A percentile compares a stretch with the other conserved stretches of the same genome.
Evolutionary conservation across 2,888 invertebrate genomes (phyloP).

Genomic region (Idaea dimidiata): DNA sequence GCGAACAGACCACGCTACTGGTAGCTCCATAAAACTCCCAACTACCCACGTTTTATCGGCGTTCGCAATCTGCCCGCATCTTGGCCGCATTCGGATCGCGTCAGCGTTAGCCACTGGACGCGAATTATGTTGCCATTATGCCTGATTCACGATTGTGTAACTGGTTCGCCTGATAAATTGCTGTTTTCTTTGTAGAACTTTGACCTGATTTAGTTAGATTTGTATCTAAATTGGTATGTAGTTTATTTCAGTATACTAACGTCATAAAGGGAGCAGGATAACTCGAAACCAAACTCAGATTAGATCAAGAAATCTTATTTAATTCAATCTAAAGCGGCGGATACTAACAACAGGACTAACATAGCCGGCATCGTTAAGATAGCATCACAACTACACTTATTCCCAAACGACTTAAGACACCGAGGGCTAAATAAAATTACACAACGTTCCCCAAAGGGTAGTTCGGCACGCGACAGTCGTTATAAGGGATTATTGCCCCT

Average conservation of each 20-base stretch:
- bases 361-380: conserved; percentile 40
- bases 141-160: conserved; percentile 53
- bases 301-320: not conserved
- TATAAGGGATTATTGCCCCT: conserved; percentile 68
- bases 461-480: conserved; percentile 58
- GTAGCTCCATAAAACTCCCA: conserved; percentile 67
- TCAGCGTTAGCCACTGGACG: conserved; percentile 58
- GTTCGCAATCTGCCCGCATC: conserved; percentile 65
- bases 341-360: conserved; percentile 27
- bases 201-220: not conserved
- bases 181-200: conserved; percentile 31
- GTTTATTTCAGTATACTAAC: conserved; percentile 7
- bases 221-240: conserved; percentile 7
- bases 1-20: conserved; percentile 63
- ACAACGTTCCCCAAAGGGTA: conserved; percentile 49
- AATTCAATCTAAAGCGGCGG: not conserved
- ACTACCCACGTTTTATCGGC: conserved; percentile 66
- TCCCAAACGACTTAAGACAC: conserved; percentile 44
- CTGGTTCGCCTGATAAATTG: conserved; percentile 51
- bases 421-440: conserved; percentile 62
- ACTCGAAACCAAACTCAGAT: not conserved
- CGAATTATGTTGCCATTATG: conserved; percentile 66
- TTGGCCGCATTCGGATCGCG: conserved; percentile 54
- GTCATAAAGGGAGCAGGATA: conserved; percentile 5
- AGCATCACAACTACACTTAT: conserved; percentile 44